Evolutionary conservation across 2,888 invertebrate species (phyloP).

Genomic region (Epinotia nisella): DNA sequence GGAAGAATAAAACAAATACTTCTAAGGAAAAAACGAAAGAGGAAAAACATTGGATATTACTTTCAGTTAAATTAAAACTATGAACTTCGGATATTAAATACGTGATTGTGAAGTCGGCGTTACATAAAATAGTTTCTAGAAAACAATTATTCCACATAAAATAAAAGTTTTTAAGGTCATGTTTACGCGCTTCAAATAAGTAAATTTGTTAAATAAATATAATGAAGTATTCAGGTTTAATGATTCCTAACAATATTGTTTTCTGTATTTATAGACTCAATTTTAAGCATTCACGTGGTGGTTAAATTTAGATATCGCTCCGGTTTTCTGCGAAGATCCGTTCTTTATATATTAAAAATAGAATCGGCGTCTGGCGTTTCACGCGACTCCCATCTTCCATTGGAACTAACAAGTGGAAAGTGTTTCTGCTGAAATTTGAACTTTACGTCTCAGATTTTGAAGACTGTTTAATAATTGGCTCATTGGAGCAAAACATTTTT

Average conservation of each 20-base stretch:
- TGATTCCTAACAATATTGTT: neutral
- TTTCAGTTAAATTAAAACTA: neutral
- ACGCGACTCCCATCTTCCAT: slow-evolving; percentile 49
- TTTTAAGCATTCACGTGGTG: slow-evolving; percentile 32
- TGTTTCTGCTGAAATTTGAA: slow-evolving; percentile 14
- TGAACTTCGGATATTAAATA: neutral
- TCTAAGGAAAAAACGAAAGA: neutral
- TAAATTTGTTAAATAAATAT: neutral
- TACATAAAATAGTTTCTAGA: neutral
- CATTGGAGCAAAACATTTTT: neutral
- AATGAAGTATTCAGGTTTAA: neutral
- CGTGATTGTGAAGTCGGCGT: neutral
- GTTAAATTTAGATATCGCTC: slow-evolving; percentile 58
- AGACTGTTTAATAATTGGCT: neutral
- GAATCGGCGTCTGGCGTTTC: slow-evolving; percentile 56
- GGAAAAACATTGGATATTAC: neutral
- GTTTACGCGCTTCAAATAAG: neutral
- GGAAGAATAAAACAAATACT: neutral
- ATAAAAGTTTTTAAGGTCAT: neutral
- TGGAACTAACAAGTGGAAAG: slow-evolving; percentile 17
- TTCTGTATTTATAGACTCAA: neutral
- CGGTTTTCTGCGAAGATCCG: slow-evolving; percentile 55
- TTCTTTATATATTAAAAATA: slow-evolving; percentile 57
- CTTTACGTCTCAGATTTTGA: neutral
- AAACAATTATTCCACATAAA: neutral